Conservation (phyloP, 2,888 invertebrate genomes). For the Thumatha senex region DNA sequence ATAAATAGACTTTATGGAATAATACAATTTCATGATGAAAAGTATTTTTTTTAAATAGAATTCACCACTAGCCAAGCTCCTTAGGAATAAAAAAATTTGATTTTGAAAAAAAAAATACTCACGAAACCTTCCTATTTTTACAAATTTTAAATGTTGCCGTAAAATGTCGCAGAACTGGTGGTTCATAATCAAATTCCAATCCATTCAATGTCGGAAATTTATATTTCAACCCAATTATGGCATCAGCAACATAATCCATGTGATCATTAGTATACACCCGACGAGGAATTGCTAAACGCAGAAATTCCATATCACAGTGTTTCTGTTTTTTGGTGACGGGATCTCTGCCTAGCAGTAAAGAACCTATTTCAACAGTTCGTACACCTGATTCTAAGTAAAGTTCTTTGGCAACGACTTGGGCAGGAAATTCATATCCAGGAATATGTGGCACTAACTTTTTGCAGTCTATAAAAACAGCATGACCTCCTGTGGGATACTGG, state of each 20-base stretch:
- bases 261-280: conserved; percentile 16
- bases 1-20: too few species aligned
- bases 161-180: conserved; percentile 12
- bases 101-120: not conserved
- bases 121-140: not conserved
- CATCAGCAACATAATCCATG: conserved; percentile 12
- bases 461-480: conserved; percentile 11
- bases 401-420: conserved; percentile 8
- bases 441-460: conserved; percentile 12
- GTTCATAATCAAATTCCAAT: conserved; percentile 10
- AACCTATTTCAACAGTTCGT: conserved; percentile 12
- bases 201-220: conserved; percentile 1
- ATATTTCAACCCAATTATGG: conserved; percentile 6
- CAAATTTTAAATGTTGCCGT: conserved; percentile 10
- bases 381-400: conserved; percentile 12
- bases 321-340: conserved; percentile 8
- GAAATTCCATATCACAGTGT: conserved; percentile 10
- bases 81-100: too few species aligned
- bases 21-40: too few species aligned
- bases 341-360: conserved; percentile 11
- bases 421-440: conserved; percentile 10
- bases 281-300: conserved; percentile 11
- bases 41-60: too few species aligned
- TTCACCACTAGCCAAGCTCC: too few species aligned
- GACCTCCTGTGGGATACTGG: conserved; percentile 15